Base-by-base conservation (phyloP, 2,888 invertebrate species). In the Parnassius smintheus region DNA sequence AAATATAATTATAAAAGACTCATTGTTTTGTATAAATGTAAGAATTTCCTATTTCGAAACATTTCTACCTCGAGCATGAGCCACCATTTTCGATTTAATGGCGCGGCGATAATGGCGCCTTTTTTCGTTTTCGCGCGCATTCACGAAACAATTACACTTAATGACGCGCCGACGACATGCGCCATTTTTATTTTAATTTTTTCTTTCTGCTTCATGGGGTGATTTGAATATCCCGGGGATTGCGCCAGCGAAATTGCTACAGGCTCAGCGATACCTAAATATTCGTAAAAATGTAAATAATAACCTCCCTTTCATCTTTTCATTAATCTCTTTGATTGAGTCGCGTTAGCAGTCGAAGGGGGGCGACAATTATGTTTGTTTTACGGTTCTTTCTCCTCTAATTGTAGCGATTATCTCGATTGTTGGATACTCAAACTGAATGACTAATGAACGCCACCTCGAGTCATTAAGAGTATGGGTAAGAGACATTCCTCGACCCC, bases 31-130 rank as follows among this genome's bases (percentile, higher is more conserved):
- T 11, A 44, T 11, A 44, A 44, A 11, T 44, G 44, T 11, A 44
- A 44, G 44, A 44, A 11, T 44, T 11, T 44, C 9, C 49, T 49
- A 49, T 49, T 49, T 9, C 9, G 13, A 11, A 45, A 51, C 8
- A 18, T 54, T 52, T 48, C 13, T 13, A 49, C 13, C 13, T 11
- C 13, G 10, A 42, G 54, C 49, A 51, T 12, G 46, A 35, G 60
- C 52, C 12, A 44, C 53, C 61, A 54, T 66, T 59, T 62, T 62
- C 57, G 53, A 63, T 60, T 56, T 61, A 66, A 66, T 64, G 66
- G 55, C 13, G 59, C 56, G 53, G 35, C 49, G 62, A 59, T 64
- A 66, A 66, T 64, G 66, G 64, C 59, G 56, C 41, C 59, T 61
- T 58, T 56, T 64, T 53, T 53, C 52, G 35, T 35, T 57, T 50